A percentile compares a stretch with the other conserved stretches of the same genome.
Conservation (phyloP, 2,888 invertebrate species). For the Agonopterix subpropinquella region DNA sequence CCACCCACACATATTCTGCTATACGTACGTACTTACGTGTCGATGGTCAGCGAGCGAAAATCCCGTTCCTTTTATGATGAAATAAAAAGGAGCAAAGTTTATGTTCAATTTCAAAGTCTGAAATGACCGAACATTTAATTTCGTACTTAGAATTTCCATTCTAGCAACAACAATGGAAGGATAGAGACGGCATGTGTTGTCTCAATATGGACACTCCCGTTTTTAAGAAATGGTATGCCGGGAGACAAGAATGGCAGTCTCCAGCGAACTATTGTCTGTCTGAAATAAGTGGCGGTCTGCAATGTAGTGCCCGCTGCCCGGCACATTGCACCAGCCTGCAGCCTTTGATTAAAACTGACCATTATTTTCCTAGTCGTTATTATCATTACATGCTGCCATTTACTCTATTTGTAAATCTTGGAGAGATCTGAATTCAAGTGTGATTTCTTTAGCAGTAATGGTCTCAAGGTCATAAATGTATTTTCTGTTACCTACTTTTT, state of each 20-base stretch:
- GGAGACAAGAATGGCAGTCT: conserved; percentile 6
- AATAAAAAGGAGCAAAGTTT: conserved; percentile 8
- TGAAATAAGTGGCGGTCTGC: conserved; percentile 10
- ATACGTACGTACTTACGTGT: conserved; percentile 25
- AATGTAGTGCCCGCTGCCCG: conserved; percentile 1
- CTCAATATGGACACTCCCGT: conserved; percentile 20
- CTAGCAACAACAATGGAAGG: conserved; percentile 18
- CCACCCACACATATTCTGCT: conserved; percentile 32
- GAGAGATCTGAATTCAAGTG: too few relatives aligned
- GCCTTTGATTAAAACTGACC: conserved; percentile 14
- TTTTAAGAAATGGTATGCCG: conserved; percentile 19
- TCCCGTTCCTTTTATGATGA: conserved; percentile 8
- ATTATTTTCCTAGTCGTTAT: conserved; percentile 4
- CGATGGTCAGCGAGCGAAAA: conserved; percentile 3
- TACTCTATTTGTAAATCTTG: neutral
- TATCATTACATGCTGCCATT: neutral
- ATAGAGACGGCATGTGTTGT: conserved; percentile 16
- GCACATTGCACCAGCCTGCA: conserved; percentile 2
- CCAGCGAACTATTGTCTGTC: conserved; percentile 16
- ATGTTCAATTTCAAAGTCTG: conserved; percentile 10
- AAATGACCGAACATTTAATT: conserved; percentile 19
- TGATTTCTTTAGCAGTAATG: too few relatives aligned
- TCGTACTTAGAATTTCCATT: conserved; percentile 15
- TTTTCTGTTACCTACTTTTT: too few relatives aligned
- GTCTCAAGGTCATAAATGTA: too few relatives aligned